A percentile compares a stretch with the other conserved stretches of the same genome.
Conservation (phyloP, 2,113 vertebrate genomes). For the Neopipo cinnamomea region DNA sequence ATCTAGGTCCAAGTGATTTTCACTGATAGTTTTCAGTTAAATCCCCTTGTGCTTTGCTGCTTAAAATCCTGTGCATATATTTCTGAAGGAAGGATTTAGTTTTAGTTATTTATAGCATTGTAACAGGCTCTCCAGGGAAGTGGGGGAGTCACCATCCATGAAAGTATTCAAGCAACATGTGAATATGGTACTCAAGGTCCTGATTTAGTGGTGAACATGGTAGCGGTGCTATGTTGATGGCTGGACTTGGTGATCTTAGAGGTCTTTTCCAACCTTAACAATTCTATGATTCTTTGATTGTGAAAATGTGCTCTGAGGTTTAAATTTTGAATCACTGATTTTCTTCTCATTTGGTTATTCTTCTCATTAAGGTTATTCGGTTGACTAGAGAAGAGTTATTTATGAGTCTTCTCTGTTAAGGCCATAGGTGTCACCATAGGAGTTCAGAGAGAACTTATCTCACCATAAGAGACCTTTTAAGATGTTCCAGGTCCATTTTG, state of each 20-base stretch:
- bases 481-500: background rate
- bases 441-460: background rate
- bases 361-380: background rate
- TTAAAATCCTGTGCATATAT: background rate
- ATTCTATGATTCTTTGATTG: background rate
- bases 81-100: background rate
- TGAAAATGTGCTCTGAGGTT: background rate
- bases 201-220: background rate
- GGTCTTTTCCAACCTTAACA: background rate
- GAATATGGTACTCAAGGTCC: background rate
- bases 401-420: background rate
- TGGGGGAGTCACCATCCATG: background rate
- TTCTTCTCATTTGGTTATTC: background rate
- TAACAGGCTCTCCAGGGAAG: background rate
- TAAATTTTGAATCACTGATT: background rate
- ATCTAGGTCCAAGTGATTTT: background rate
- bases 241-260: background rate
- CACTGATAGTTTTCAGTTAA: background rate
- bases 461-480: background rate
- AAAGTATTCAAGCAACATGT: background rate
- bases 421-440: background rate
- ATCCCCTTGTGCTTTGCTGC: background rate
- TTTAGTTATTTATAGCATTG: background rate
- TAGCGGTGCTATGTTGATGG: background rate
- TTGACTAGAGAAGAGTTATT: background rate